Evolutionary conservation across 2,888 invertebrate species (phyloP).

Genomic region (Dasypogon diadema): DNA sequence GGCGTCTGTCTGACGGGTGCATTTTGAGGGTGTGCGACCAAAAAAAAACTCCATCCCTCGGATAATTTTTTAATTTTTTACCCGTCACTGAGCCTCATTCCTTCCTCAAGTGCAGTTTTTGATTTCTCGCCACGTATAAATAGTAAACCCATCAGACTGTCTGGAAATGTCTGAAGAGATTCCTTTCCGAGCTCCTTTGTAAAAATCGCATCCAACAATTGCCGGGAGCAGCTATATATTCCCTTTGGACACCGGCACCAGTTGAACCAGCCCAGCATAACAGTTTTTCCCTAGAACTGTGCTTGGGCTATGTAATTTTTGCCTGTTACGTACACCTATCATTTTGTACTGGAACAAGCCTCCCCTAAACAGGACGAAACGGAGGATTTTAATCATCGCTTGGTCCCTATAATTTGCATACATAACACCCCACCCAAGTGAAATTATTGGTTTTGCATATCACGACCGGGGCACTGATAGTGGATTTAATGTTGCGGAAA

Average conservation of each 20-base stretch:
- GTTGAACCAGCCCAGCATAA: not conserved
- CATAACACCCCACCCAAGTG: conserved; percentile 42
- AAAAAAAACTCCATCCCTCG: not conserved
- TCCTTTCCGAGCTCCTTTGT: not conserved
- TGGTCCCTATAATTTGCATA: conserved; percentile 52
- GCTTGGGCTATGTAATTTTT: too few species aligned
- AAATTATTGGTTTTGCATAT: conserved; percentile 56
- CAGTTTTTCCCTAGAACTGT: too few species aligned
- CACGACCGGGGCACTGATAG: conserved; percentile 47
- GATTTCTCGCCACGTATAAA: not conserved
- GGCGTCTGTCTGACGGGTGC: conserved; percentile 15
- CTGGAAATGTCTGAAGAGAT: not conserved
- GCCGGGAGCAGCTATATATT: too few species aligned
- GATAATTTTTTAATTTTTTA: conserved; percentile 19
- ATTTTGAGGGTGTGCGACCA: not conserved
- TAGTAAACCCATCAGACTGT: not conserved
- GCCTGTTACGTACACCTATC: conserved; percentile 15
- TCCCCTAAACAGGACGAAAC: conserved; percentile 3
- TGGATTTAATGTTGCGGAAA: conserved; percentile 52
- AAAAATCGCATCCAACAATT: conserved; percentile 1
- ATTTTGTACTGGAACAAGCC: conserved; percentile 2
- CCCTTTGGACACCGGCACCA: not conserved
- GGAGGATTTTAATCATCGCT: conserved; percentile 37
- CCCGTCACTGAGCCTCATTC: not conserved
- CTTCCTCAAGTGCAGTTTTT: not conserved